Evolutionary conservation across 2,797 vertebrate species (phyloP), one percentile per base, ranked within the genome.

Genomic region (Jordanella pulchra): DNA sequence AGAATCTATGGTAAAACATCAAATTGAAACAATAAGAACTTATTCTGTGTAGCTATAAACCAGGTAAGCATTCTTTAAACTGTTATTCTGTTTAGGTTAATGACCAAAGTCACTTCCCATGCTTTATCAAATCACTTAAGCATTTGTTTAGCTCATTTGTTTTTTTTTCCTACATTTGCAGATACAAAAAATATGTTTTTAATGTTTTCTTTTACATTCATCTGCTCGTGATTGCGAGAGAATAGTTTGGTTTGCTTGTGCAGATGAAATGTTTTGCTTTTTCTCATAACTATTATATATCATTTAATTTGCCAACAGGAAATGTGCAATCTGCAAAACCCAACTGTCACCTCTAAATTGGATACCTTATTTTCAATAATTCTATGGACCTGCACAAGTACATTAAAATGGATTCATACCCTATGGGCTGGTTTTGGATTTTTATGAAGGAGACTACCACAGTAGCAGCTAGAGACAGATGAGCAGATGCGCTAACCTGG

Each of bases 401-500:
- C 55, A 23, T 55, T 25, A 69, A 25, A 54, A 64, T 47, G 44
- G 35, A 25, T 53, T 21, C 35, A 25, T 76, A 87, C 76, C 84
- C 81, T 86, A 73, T 75, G 77, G 87, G 85, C 88, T 87, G 78
- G 85, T 89, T 92, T 91, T 86, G 78, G 77, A 76, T 84, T 87
- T 89, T 90, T 86, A 85, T 86, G 84, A 73, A 82, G 82, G 80
- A 85, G 79, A 79, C 86, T 84, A 86, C 85, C 89, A 79, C 81
- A 87, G n/a, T n/a, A n/a, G 88, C 81, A 88, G 84, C 85, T 78
- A 81, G 82, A 86, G 91, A 91, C 83, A 89, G 83, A 89, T 83
- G 91, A 94, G 93, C 93, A 95, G 93, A 92, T 94, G 93, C 89
- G 88, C 87, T 85, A 89, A 92, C 93, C 91, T 91, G 87, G 64